phyloP scores from a whole-genome alignment of 2,113 vertebrate species.

The Turnix velox region DNA sequence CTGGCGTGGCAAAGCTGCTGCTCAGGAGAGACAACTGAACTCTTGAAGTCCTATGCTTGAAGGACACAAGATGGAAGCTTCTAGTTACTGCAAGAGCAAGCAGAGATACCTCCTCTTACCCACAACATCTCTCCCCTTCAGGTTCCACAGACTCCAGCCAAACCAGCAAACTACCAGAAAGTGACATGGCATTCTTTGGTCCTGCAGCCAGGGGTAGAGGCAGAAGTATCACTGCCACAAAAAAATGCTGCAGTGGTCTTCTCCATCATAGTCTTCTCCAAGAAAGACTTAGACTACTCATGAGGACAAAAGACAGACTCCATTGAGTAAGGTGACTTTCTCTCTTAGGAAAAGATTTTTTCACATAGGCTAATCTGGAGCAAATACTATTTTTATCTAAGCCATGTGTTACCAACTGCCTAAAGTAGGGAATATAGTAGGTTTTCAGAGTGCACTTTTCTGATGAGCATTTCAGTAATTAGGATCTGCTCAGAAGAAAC shows the following conservation, averaged over 20 bases:
- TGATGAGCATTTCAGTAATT: background rate
- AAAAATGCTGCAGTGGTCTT: background rate
- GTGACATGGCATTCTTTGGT: accelerated
- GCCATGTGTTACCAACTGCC: background rate
- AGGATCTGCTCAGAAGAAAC: background rate
- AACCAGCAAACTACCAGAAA: background rate
- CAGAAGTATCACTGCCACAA: background rate
- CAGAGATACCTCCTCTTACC: accelerated
- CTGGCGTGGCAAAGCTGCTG: background rate
- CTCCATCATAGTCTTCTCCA: background rate
- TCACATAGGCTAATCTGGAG: background rate
- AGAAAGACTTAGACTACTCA: background rate
- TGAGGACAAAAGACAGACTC: background rate
- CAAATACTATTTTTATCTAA: background rate
- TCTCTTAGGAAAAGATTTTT: background rate
- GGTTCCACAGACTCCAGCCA: background rate
- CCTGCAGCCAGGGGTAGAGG: background rate
- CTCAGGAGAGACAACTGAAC: accelerated
- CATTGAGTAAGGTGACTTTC: background rate
- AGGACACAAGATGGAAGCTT: background rate
- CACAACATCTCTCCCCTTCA: background rate
- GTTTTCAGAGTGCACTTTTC: background rate
- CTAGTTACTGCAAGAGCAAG: background rate
- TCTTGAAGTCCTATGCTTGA: background rate
- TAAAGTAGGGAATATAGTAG: background rate